A percentile compares a stretch with the other conserved stretches of the same genome.
phyloP scores from a whole-genome alignment of 2,888 invertebrate genomes.

The Xanthorhoe designata region DNA sequence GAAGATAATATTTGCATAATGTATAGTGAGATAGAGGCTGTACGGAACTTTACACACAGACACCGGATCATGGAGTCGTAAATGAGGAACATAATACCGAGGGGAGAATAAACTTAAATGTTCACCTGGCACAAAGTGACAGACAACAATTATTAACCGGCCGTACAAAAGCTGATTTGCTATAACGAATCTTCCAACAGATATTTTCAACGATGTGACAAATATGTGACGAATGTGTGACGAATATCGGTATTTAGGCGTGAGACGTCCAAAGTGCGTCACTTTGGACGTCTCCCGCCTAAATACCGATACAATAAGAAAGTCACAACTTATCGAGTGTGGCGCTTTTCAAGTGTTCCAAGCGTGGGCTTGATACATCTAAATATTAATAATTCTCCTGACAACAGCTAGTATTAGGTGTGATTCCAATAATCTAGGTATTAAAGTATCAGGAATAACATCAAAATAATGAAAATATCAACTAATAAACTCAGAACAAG shows the following conservation, averaged over 20 bases:
- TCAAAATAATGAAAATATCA: too few relatives aligned
- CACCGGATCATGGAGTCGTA: neutral
- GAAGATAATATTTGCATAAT: conserved; percentile 17
- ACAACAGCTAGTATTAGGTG: too few relatives aligned
- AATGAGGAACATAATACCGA: neutral
- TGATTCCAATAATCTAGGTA: too few relatives aligned
- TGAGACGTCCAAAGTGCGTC: too few relatives aligned
- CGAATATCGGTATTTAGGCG: neutral
- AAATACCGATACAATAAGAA: too few relatives aligned
- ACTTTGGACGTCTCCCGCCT: too few relatives aligned
- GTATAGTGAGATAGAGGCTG: conserved; percentile 3
- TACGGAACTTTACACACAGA: neutral
- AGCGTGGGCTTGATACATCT: neutral
- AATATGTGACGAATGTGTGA: too few relatives aligned
- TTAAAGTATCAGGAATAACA: too few relatives aligned
- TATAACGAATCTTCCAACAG: neutral
- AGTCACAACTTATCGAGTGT: too few relatives aligned
- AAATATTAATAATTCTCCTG: neutral
- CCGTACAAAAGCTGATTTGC: neutral
- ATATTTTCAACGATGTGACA: neutral
- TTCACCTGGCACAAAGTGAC: neutral
- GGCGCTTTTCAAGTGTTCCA: neutral
- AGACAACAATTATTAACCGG: neutral
- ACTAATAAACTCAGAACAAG: too few relatives aligned
- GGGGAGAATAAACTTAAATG: neutral